Percentiles rank a stretch among this genome's conserved stretches.
Evolutionary conservation across 1,140 invertebrate species (phyloP).

Genomic region (Drosophila funebris): DNA sequence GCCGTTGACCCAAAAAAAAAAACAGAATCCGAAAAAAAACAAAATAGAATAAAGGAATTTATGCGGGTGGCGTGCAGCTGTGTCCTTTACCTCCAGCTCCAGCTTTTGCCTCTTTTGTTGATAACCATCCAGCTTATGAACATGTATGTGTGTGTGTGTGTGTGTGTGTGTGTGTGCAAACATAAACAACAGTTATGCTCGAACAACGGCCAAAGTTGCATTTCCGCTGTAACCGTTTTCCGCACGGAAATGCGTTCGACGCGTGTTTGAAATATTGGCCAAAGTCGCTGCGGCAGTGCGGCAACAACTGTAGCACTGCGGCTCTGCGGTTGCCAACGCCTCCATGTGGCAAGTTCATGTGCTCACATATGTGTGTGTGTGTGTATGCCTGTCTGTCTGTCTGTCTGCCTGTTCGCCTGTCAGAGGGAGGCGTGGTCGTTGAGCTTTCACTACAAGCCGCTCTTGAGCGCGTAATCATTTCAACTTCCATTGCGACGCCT

Average conservation of each 20-base stretch:
- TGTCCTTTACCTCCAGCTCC: neutral
- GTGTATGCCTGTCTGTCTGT: neutral
- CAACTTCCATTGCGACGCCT: slow-evolving; percentile 9
- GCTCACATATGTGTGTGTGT: neutral
- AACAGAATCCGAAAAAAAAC: neutral
- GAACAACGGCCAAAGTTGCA: slow-evolving; percentile 56
- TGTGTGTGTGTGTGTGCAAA: slow-evolving; percentile 35
- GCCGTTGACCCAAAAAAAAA: slow-evolving; percentile 27
- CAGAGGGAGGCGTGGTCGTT: neutral
- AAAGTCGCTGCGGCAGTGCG: slow-evolving; percentile 32
- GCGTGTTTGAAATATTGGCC: slow-evolving; percentile 60
- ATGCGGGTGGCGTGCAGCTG: slow-evolving; percentile 32
- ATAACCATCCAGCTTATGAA: neutral
- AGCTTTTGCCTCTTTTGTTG: slow-evolving; percentile 26
- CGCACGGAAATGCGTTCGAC: slow-evolving; percentile 60
- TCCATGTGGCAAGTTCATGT: slow-evolving; percentile 12
- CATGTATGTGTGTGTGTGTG: slow-evolving; percentile 3
- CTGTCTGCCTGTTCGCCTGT: neutral
- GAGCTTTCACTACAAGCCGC: slow-evolving; percentile 24
- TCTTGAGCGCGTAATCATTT: slow-evolving; percentile 38
- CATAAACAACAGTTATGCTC: slow-evolving; percentile 59
- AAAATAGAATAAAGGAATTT: slow-evolving; percentile 21
- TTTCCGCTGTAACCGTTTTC: slow-evolving; percentile 56
- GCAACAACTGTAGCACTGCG: slow-evolving; percentile 3
- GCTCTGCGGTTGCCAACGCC: slow-evolving; percentile 38